Base-by-base conservation (phyloP, 2,797 vertebrate species). In the Coregonus ussuriensis region DNA sequence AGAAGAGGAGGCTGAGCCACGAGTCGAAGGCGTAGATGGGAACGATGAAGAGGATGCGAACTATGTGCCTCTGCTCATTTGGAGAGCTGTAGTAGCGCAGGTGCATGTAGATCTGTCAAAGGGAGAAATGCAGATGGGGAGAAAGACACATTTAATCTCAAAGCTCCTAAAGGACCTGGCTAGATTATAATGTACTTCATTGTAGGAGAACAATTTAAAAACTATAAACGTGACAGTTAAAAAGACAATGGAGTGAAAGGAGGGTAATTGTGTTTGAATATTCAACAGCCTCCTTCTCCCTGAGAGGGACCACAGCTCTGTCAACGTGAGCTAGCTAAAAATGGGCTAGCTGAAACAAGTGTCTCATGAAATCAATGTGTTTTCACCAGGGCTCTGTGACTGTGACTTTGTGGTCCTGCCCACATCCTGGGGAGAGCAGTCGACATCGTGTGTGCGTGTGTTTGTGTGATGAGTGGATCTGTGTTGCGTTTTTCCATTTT, bases 21-120 rank as follows among this genome's bases (percentile, higher is more conserved):
- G 97, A 98, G 91, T 98, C 97, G 2, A 97, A 97, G 91, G 97
- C 96, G 0, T 97, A 98, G 91, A 98, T 98, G 88, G 97, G 97
- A 67, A 98, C 97, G 5, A 98, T 98, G 93, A 98, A 98, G 88
- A 98, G 96, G 89, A 98, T 96, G 79, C 97, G 91, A 6, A 98
- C 97, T 3, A 98, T 98, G 92, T 98, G 96, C 78, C 97, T 93
- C 91, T 98, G 97, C 81, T 98, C 97, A 0, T 97, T 97, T 11
- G 97, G 97, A 80, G 96, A 95, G 92, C 96, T 98, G 74, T 98
- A 97, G 93, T 95, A 97, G 78, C 96, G 96, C 5, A 98, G 96
- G 69, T 98, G 97, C 96, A 97, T 97, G 90, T 98, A 98, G 89
- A 98, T 98, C 97, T 98, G 86, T 47, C 67, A 74, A 18, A 13